Base-by-base conservation (phyloP, 2,797 vertebrate species). In the Odontamblyopus lacepedii region DNA sequence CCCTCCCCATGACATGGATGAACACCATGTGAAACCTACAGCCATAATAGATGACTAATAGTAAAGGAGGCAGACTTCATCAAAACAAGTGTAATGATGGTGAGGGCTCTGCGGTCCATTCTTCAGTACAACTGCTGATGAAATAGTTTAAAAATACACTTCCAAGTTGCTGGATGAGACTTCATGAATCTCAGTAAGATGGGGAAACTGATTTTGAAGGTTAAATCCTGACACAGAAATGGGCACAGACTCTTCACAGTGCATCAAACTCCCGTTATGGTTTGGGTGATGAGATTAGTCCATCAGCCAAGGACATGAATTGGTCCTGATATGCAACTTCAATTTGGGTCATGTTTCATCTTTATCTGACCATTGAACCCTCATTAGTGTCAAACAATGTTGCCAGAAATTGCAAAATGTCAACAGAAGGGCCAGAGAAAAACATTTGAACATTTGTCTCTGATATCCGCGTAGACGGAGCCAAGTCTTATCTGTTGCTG, bases 341-440 rank as follows among this genome's bases (percentile, higher is more conserved):
- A 3, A 27, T 41, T 67, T 63, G 18, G 61, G 62, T 71, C 71
- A 78, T 73, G 67, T 76, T 80, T 85, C 66, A 82, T 80, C 67
- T 75, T 15, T 70, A 77, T 67, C 78, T 73, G 74, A 65, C 30
- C 56, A 16, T 72, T 63, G 16, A 64, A 77, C 44, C 35, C 66
- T 80, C 74, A 53, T 82, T 75, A 70, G 26, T 73, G 83, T 82
- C 80, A 73, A 13, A 59, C 19, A 19, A 1, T 2, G 55, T 9
- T 67, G 73, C 63, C 80, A 78, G 44, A 13, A 48, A 64, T 68
- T 67, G 67, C 56, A 56, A 67, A 69, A 67, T 55, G 71, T 66
- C 67, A 63, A 38, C 55, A 27, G 50, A 60, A 67, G 41, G 35
- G 55, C 69, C 65, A 5, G 64, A 5, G 71, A 62, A 61, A 44